Percentiles rank a stretch among this genome's conserved stretches.
Conservation (phyloP, 2,113 vertebrate genomes). For the Hippocampus zosterae region DNA sequence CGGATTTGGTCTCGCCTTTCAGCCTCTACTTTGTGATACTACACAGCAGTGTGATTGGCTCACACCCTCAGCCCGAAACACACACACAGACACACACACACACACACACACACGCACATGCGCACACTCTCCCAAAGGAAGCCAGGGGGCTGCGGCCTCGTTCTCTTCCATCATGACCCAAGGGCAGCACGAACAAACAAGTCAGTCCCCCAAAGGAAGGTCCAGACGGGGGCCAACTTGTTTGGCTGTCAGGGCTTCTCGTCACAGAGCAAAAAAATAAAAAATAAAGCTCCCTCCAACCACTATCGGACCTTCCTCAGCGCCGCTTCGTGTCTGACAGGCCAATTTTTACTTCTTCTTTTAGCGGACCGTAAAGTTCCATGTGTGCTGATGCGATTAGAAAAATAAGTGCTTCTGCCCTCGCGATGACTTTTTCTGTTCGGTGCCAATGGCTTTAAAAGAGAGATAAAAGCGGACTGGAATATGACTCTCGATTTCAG, state of each 20-base stretch:
- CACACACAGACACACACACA: constrained; percentile 40
- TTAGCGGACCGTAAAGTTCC: background rate
- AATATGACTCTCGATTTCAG: constrained; percentile 14
- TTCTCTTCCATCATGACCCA: constrained; percentile 49
- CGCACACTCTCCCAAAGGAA: constrained; percentile 8
- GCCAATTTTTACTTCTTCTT: constrained; percentile 2
- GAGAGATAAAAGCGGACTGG: constrained; percentile 31
- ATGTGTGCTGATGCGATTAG: background rate
- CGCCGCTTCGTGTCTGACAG: background rate
- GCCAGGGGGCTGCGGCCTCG: constrained; percentile 29
- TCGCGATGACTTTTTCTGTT: background rate
- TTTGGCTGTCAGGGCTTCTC: constrained; percentile 30
- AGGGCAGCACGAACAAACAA: constrained; percentile 56
- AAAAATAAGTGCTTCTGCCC: background rate
- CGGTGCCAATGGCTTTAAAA: background rate
- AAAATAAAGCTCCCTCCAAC: background rate
- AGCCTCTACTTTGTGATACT: background rate
- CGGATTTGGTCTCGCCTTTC: background rate
- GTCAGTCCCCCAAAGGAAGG: constrained; percentile 47
- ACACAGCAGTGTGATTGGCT: constrained; percentile 46
- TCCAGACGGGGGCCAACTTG: constrained; percentile 21
- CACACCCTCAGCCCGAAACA: constrained; percentile 34
- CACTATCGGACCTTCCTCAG: background rate
- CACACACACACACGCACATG: constrained; percentile 20
- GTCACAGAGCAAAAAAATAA: constrained; percentile 19